phyloP scores from a whole-genome alignment of 2,113 vertebrate genomes.

The Myiopsitta monachus region DNA sequence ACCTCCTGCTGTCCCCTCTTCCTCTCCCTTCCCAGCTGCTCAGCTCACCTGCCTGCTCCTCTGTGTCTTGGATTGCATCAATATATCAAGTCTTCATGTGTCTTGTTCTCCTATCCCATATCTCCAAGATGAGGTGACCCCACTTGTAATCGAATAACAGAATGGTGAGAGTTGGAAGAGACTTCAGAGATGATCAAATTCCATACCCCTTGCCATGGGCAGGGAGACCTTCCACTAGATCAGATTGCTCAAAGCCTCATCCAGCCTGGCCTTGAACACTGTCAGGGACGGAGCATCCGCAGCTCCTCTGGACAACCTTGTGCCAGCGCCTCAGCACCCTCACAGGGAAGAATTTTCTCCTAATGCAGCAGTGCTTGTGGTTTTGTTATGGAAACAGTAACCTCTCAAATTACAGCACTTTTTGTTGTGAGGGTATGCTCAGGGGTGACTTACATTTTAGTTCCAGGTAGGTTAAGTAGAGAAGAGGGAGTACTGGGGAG shows the following conservation, averaged over 20 bases:
- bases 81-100: background rate
- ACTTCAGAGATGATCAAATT: background rate
- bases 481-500: background rate
- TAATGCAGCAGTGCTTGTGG: accelerated
- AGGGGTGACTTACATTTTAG: background rate
- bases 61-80: background rate
- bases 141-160: background rate
- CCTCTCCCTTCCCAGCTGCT: background rate
- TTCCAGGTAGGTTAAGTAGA: background rate
- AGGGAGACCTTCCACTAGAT: background rate
- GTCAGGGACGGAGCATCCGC: background rate
- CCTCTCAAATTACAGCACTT: background rate
- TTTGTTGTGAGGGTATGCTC: background rate
- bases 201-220: background rate
- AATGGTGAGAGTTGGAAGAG: background rate
- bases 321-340: background rate
- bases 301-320: background rate
- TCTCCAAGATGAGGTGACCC: background rate
- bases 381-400: background rate
- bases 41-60: background rate
- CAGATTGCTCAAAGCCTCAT: background rate
- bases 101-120: background rate
- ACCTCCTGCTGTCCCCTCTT: background rate
- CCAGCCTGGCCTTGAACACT: background rate
- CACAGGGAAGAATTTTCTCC: background rate